Evolutionary conservation across 2,113 vertebrate genomes (phyloP), one percentile per base, ranked within the genome.

Genomic region (Cryptomyrus ogoouensis): DNA sequence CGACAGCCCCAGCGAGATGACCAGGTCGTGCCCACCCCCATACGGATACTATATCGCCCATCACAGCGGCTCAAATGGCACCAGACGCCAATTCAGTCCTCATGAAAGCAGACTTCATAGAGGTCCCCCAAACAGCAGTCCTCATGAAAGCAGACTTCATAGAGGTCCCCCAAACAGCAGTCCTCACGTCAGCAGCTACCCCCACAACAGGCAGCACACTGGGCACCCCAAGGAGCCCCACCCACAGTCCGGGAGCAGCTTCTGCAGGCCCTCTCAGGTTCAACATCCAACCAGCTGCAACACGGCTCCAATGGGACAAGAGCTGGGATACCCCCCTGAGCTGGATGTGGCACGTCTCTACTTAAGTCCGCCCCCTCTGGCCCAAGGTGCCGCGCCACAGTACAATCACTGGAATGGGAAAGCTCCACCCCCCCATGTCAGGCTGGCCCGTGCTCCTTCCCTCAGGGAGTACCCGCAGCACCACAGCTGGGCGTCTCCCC

Each of bases 381-480:
- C 46, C 31, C 85, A 92, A 21, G 2, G 90, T 89, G 87, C 83
- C 62, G 3, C 44, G 44, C 88, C 88, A 31, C 93, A 90, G 56
- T 92, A 91, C n/a, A 93, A 93, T 80, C 90, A 90, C 62, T 92
- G 93, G 91, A 93, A 91, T 1, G 92, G 92, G 5, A 94, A 93
- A 70, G 92, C 93, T 3, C 94, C 95, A 9, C 95, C 96, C 0
- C 94, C 96, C 2, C 97, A 96, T 90, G 93, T 94, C 83, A 94
- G 96, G 92, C 91, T 97, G 0, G 94, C 93, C 58, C 95, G 97
- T 15, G 95, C 97, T 0, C 96, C 96, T 0, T 98, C 97, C 0
- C 94, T 98, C 53, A 97, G 95, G 92, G 97, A 97, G 92, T 96
- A 95, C 89, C 93, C 96, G 0, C 94, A 93, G 91, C 93, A 96